Evolutionary conservation across 2,797 vertebrate species (phyloP).

Genomic region (Halcyon smyrnensis): DNA sequence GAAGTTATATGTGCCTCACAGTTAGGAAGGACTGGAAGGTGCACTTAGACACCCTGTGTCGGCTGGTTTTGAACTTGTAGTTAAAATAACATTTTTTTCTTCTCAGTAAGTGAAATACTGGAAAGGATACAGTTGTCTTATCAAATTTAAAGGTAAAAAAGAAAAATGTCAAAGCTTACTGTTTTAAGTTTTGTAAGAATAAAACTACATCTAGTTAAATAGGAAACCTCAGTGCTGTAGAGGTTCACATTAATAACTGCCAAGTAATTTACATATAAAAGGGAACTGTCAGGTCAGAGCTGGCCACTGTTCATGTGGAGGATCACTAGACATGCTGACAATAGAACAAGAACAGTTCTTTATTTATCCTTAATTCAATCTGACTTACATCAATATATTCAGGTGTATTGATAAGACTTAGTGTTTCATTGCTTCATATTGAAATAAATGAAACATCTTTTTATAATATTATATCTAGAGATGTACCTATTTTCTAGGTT

Average conservation of each 20-base stretch:
- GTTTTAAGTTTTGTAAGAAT: not conserved
- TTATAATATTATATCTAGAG: not conserved
- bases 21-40: not conserved
- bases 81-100: not conserved
- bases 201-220: not conserved
- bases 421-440: not conserved
- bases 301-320: not conserved
- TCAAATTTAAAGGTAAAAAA: not conserved
- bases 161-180: not conserved
- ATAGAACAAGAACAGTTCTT: not conserved
- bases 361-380: not conserved
- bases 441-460: not conserved
- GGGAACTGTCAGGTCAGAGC: not conserved
- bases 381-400: not conserved
- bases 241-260: not conserved
- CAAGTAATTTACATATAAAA: not conserved
- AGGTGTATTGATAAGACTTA: not conserved
- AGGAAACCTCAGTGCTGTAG: not conserved
- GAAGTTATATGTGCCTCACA: not conserved
- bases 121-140: not conserved
- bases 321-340: not conserved
- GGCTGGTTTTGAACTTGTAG: not conserved
- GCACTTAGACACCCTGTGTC: not conserved
- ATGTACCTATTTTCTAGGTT: not conserved
- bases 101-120: not conserved